phyloP scores from a whole-genome alignment of 1,140 invertebrate genomes.

The Homalodisca vitripennis region DNA sequence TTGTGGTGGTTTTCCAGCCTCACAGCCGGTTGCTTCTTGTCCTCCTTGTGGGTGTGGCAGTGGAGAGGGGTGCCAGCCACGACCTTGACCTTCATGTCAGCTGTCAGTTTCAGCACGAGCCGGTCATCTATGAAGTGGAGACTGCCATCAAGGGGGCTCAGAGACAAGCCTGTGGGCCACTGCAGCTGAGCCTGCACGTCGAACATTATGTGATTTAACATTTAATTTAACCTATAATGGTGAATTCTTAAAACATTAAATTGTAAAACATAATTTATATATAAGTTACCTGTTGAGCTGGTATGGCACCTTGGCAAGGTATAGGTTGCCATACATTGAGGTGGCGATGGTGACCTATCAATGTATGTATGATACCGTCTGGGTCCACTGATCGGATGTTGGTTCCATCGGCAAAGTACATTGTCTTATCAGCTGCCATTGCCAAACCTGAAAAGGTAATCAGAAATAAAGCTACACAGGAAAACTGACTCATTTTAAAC shows the following conservation, averaged over 20 bases:
- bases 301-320: slow-evolving; percentile 77
- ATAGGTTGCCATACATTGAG: slow-evolving; percentile 89
- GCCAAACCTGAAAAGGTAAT: slow-evolving; percentile 76
- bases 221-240: too few species aligned
- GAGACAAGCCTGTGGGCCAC: slow-evolving; percentile 91
- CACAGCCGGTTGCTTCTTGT: slow-evolving; percentile 48
- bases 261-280: too few species aligned
- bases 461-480: too few species aligned
- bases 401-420: slow-evolving; percentile 93
- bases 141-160: slow-evolving; percentile 91
- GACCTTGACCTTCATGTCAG: slow-evolving; percentile 85
- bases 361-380: slow-evolving; percentile 88
- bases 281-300: slow-evolving; percentile 65
- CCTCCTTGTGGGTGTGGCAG: slow-evolving; percentile 59
- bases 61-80: slow-evolving; percentile 90
- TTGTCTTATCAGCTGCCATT: slow-evolving; percentile 85
- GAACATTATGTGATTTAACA: too few species aligned
- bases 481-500: too few species aligned
- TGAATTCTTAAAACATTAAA: too few species aligned
- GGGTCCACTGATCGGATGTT: slow-evolving; percentile 90
- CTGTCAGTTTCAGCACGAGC: slow-evolving; percentile 87
- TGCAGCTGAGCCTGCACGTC: slow-evolving; percentile 85
- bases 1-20: slow-evolving; percentile 46
- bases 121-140: slow-evolving; percentile 95
- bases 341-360: slow-evolving; percentile 92